Percentiles rank a stretch among this genome's conserved stretches.
These are phyloP conservation scores for Chlorops oryzae DNA, from an alignment of 1,140 invertebrate species.

Conservation along the genomic window DNA sequence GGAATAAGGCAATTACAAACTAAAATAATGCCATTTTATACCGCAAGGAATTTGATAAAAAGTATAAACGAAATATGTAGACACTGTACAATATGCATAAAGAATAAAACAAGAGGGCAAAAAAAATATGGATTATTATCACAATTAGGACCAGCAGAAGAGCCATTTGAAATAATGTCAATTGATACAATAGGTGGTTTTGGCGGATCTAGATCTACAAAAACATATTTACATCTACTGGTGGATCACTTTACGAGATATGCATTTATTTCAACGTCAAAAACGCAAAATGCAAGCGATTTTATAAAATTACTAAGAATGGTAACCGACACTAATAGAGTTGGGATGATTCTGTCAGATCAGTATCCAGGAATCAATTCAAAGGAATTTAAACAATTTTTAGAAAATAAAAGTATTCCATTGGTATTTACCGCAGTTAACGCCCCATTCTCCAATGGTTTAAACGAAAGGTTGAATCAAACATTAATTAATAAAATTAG, in stretches of 20 bases:
- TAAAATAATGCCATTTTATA: constrained; percentile 23
- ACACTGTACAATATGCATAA: constrained; percentile 38
- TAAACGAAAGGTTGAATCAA: constrained; percentile 41
- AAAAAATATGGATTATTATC: constrained; percentile 33
- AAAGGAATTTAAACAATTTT: constrained; percentile 34
- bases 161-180: constrained; percentile 32
- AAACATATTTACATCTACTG: constrained; percentile 35
- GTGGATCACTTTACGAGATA: constrained; percentile 21
- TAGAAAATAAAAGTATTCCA: constrained; percentile 23
- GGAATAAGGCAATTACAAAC: constrained; percentile 24
- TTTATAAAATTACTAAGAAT: constrained; percentile 43
- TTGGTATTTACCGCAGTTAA: constrained; percentile 41
- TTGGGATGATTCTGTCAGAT: constrained; percentile 34
- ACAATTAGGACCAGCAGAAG: constrained; percentile 37
- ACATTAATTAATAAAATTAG: constrained; percentile 39
- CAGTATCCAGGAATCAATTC: constrained; percentile 43
- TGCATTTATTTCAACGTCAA: constrained; percentile 37
- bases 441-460: constrained; percentile 38
- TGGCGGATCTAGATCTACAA: constrained; percentile 31
- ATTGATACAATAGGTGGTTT: constrained; percentile 41
- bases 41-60: constrained; percentile 21
- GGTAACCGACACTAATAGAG: constrained; percentile 11
- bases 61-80: constrained; percentile 24
- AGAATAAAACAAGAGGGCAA: constrained; percentile 43
- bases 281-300: constrained; percentile 33